Evolutionary conservation across 2,797 vertebrate genomes (phyloP).

Genomic region (Pygocentrus nattereri): DNA sequence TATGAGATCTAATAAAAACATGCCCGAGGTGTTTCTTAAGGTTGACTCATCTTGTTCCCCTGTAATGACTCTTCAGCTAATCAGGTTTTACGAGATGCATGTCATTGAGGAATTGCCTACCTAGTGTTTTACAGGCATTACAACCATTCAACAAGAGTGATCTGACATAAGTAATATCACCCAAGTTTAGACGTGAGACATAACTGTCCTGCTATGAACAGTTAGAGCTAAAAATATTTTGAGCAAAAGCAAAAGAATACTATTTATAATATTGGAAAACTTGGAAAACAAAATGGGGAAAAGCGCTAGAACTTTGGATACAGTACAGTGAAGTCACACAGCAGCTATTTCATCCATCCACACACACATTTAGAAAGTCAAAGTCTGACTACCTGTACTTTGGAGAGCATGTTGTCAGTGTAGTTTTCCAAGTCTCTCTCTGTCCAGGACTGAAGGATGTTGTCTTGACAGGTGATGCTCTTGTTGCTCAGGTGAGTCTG

Average conservation of each 20-base stretch:
- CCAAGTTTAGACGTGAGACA: not conserved
- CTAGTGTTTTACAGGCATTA: not conserved
- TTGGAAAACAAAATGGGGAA: not conserved
- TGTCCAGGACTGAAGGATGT: not conserved
- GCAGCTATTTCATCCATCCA: not conserved
- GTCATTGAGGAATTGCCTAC: not conserved
- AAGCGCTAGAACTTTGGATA: not conserved
- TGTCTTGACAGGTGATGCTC: constrained; percentile 43
- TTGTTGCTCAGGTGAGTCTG: constrained; percentile 51
- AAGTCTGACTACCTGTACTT: constrained; percentile 61
- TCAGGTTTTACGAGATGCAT: not conserved
- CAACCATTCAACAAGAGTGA: not conserved
- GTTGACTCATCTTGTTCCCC: not conserved
- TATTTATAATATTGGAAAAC: not conserved
- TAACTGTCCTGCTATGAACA: not conserved
- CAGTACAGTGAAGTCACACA: too few relatives aligned
- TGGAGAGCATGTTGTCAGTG: constrained; percentile 70
- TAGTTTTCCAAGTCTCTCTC: constrained; percentile 19
- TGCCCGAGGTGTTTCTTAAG: not conserved
- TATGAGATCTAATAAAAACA: too few relatives aligned
- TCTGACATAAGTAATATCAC: not conserved
- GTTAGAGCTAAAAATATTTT: not conserved
- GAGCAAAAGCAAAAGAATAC: not conserved
- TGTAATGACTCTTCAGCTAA: not conserved
- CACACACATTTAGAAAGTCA: not conserved